Evolutionary conservation across 2,797 vertebrate species (phyloP), one percentile per base, ranked within the genome.

Genomic region (Pangasius sanitwongsei): DNA sequence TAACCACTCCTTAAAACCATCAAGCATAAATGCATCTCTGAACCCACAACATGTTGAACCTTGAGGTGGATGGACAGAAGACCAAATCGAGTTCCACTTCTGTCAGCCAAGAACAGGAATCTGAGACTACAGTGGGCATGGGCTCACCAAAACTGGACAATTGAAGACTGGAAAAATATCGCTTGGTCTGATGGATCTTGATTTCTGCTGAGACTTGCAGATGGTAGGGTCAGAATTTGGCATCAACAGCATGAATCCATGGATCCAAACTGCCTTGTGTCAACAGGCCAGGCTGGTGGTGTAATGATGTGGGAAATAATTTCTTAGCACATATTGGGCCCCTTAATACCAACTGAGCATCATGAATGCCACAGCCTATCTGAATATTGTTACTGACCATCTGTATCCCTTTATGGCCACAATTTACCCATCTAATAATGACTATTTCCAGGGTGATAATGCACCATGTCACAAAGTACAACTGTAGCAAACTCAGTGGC

Each of bases 291-390:
- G 12, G 16, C 28, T 34, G 50, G 50, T 55, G n/a, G n/a, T 80
- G n/a, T 80, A 80, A 57, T 80, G 50, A 80, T 80, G 50, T 57
- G 50, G 77, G 77, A 55, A 80, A 53, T 78, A 55, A 57, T 80
- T 80, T 34, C n/a, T 50, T n/a, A 48, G 74, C 20, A 41, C 20
- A 25, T 23, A 23, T 7, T 59, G 57, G 20, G 31, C 34, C 55
- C 18, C 55, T 37, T 82, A 23, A 59, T 23, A 82, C 50, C 80
- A 61, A 44, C 37, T 61, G 23, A 37, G 31, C 57, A 61, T 82
- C 3, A 8, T 53, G 23, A 28, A 7, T 82, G 31, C 34, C 57
- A 82, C 55, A 59, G n/a, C n/a, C 31, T 34, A 55, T 59, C 18
- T 37, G 18, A 59, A 31, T 37, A 57, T 31, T 80, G 50, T 55